phyloP scores from a whole-genome alignment of 2,888 invertebrate genomes.

The Drosophila aldrichi region DNA sequence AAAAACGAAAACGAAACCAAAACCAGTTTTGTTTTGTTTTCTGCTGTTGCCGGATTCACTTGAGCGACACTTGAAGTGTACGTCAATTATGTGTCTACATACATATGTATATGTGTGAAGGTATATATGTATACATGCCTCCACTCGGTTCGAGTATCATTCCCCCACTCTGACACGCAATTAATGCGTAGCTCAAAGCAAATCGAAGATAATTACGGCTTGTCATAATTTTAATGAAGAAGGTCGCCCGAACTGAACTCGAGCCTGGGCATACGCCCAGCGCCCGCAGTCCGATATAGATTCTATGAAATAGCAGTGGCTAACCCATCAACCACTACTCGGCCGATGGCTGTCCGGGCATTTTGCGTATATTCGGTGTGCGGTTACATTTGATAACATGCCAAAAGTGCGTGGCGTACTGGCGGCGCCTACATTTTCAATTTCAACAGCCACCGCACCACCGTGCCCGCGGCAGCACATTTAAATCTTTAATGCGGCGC shows the following conservation, averaged over 20 bases:
- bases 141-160: conserved; percentile 38
- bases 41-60: conserved; percentile 28
- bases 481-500: conserved; percentile 53
- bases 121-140: background rate
- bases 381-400: conserved; percentile 79
- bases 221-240: conserved; percentile 82
- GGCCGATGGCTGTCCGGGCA: conserved; percentile 23
- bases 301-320: conserved; percentile 66
- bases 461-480: conserved; percentile 11
- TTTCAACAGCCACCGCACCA: background rate
- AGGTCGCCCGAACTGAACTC: conserved; percentile 67
- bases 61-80: conserved; percentile 53
- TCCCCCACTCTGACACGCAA: conserved; percentile 67
- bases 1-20: conserved; percentile 25
- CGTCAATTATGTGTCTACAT: conserved; percentile 32
- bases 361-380: conserved; percentile 67
- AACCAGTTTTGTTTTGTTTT: conserved; percentile 42
- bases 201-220: conserved; percentile 82
- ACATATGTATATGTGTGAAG: background rate
- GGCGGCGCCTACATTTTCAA: conserved; percentile 40
- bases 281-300: conserved; percentile 43
- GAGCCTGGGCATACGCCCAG: conserved; percentile 18
- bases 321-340: conserved; percentile 44
- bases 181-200: conserved; percentile 78
- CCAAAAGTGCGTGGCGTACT: conserved; percentile 54